Evolutionary conservation across 1,140 invertebrate genomes (phyloP).

Genomic region (Maconellicoccus hirsutus): DNA sequence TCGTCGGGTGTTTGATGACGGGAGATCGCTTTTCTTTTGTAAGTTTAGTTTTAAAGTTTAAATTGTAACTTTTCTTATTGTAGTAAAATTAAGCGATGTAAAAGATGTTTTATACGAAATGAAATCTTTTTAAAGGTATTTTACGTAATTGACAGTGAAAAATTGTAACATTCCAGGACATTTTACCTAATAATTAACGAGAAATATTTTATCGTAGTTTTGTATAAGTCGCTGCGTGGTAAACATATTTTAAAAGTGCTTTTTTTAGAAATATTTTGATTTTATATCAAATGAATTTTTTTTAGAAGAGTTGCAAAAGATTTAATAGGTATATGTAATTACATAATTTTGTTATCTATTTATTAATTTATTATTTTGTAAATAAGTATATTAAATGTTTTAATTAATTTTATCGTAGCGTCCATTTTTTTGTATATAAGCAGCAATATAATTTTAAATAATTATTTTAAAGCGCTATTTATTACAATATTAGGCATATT

Average conservation of each 20-base stretch:
- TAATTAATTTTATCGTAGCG: not conserved
- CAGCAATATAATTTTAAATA: not conserved
- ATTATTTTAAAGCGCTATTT: not conserved
- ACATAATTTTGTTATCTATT: conserved; percentile 10
- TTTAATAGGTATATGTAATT: not conserved
- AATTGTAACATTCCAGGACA: not conserved
- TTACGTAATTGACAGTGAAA: not conserved
- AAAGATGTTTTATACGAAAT: not conserved
- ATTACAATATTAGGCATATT: conserved; percentile 5
- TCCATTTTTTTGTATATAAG: not conserved
- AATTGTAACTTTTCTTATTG: not conserved
- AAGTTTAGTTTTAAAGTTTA: not conserved
- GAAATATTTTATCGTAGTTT: not conserved
- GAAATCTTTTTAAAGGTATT: too few species aligned
- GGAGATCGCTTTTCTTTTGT: not conserved
- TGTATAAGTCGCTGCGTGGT: not conserved
- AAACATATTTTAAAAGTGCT: not conserved
- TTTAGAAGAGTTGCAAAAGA: not conserved
- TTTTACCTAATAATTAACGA: not conserved
- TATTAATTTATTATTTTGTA: conserved; percentile 10
- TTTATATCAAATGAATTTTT: not conserved
- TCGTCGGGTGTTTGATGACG: not conserved
- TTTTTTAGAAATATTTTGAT: conserved; percentile 5
- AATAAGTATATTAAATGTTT: not conserved
- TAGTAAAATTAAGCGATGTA: not conserved